A percentile compares a stretch with the other conserved stretches of the same genome.
These are phyloP conservation scores for Rhinoderma darwinii DNA, from an alignment of 2,113 vertebrate species.

Conservation along the genomic window DNA sequence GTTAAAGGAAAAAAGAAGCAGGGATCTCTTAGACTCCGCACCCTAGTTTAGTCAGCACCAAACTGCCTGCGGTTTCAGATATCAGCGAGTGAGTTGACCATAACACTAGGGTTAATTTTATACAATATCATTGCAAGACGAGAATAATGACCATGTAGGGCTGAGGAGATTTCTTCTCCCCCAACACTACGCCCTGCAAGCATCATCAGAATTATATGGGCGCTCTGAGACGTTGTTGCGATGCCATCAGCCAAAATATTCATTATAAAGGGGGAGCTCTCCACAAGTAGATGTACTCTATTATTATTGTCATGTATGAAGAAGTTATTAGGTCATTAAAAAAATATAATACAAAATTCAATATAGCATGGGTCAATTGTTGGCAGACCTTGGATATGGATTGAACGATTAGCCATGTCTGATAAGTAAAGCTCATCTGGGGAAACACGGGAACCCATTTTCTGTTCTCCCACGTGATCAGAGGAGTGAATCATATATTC, in stretches of 20 bases:
- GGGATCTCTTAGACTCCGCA: too few species aligned
- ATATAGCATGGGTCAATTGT: background rate
- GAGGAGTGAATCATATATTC: slow-evolving; percentile 9
- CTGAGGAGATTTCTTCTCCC: background rate
- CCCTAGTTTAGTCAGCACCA: too few species aligned
- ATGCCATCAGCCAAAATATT: too few species aligned
- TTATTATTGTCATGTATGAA: background rate
- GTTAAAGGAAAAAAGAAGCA: too few species aligned
- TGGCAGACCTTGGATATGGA: background rate
- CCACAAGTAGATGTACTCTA: background rate
- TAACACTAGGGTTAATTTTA: background rate
- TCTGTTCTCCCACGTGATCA: background rate
- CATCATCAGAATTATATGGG: background rate
- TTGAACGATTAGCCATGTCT: background rate
- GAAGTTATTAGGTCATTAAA: background rate
- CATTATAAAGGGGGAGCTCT: too few species aligned
- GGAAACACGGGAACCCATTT: background rate
- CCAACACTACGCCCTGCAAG: background rate
- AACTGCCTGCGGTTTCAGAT: too few species aligned
- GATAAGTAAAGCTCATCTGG: background rate
- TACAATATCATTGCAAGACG: background rate
- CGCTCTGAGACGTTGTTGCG: too few species aligned
- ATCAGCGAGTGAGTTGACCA: too few species aligned
- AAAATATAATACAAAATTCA: too few species aligned
- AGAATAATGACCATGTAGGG: background rate